phyloP scores from a whole-genome alignment of 1,140 invertebrate genomes.

The Elymnias hypermnestra region DNA sequence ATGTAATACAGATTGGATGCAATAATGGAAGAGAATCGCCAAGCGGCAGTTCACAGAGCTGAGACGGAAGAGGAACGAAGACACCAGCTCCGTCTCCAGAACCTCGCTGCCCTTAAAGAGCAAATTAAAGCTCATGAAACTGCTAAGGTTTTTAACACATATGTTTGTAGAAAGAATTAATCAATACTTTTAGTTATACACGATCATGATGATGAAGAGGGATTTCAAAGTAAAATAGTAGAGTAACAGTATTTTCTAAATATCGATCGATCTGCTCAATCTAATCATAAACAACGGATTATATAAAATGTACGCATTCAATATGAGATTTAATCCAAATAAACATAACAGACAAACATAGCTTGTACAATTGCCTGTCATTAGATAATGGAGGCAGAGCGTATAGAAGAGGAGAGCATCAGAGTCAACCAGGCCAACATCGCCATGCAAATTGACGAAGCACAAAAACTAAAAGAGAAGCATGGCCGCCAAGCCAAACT shows the following conservation, averaged over 20 bases:
- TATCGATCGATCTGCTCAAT: no score
- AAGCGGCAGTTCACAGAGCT: slow-evolving; percentile 56
- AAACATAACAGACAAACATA: no score
- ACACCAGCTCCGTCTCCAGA: slow-evolving; percentile 55
- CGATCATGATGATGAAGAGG: no score
- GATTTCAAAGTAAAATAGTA: no score
- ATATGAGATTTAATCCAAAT: no score
- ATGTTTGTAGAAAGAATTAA: no score
- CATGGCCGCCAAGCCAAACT: slow-evolving; percentile 45
- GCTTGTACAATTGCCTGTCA: no score
- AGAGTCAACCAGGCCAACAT: slow-evolving; percentile 76
- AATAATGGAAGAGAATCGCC: slow-evolving; percentile 76
- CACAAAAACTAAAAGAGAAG: slow-evolving; percentile 65
- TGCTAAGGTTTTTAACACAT: slow-evolving; percentile 37
- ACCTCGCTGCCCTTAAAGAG: slow-evolving; percentile 62
- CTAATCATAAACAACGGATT: no score
- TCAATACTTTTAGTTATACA: no score
- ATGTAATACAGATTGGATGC: slow-evolving; percentile 72
- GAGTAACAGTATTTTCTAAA: no score
- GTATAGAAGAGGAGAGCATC: slow-evolving; percentile 80
- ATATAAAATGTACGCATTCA: no score
- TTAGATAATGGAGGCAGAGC: slow-evolving; percentile 78
- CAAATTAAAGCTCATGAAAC: slow-evolving; percentile 66
- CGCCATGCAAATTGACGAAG: slow-evolving; percentile 66
- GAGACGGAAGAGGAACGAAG: slow-evolving; percentile 51